Evolutionary conservation across 2,888 invertebrate species (phyloP).

Genomic region (Megaustenia siamemsis): DNA sequence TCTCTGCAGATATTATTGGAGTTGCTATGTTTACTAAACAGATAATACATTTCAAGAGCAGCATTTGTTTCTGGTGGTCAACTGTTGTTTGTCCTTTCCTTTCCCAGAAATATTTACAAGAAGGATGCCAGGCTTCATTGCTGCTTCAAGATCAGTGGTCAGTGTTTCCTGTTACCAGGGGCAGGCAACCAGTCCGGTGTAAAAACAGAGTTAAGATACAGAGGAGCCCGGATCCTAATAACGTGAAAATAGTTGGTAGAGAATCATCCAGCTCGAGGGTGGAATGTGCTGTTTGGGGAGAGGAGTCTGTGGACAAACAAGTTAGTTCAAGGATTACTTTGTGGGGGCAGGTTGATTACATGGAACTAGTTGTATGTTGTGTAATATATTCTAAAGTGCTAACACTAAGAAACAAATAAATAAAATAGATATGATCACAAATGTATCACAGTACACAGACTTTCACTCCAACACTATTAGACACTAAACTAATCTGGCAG

Average conservation of each 20-base stretch:
- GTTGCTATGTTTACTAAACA: too few relatives aligned
- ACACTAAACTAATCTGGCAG: background rate
- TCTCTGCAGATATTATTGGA: too few relatives aligned
- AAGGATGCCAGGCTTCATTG: background rate
- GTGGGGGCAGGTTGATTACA: background rate
- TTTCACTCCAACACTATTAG: background rate
- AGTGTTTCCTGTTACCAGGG: background rate
- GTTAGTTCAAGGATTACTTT: too few relatives aligned
- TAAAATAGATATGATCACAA: too few relatives aligned
- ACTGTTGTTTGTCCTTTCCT: too few relatives aligned
- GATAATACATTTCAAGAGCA: too few relatives aligned
- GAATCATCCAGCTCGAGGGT: background rate
- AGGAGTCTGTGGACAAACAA: background rate
- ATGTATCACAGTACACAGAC: too few relatives aligned
- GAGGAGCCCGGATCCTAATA: background rate
- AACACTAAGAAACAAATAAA: too few relatives aligned
- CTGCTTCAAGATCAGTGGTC: background rate
- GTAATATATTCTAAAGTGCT: too few relatives aligned
- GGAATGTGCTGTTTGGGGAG: background rate
- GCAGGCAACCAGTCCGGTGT: background rate
- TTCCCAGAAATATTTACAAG: background rate
- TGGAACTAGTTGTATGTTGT: too few relatives aligned
- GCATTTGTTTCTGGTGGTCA: too few relatives aligned
- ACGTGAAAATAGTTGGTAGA: background rate
- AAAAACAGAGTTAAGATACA: background rate